Evolutionary conservation across 2,888 invertebrate genomes (phyloP).

Genomic region (Neocrepidodera transversa): DNA sequence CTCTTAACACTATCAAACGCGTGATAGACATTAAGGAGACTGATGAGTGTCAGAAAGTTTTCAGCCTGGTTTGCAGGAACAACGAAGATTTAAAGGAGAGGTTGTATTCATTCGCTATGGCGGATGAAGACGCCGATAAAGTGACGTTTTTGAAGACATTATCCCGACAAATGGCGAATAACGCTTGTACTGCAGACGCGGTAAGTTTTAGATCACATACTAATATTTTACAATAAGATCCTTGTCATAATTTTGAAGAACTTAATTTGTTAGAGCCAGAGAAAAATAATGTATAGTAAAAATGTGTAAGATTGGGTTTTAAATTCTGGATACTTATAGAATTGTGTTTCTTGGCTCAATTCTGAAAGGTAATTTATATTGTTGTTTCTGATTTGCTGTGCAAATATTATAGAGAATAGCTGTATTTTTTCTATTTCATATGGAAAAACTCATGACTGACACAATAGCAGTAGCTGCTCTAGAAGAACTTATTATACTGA

Average conservation of each 20-base stretch:
- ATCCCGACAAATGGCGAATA: slow-evolving; percentile 91
- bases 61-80: slow-evolving; percentile 87
- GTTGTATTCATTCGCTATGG: slow-evolving; percentile 84
- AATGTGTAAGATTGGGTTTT: too few relatives aligned
- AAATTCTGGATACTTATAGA: too few relatives aligned
- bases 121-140: slow-evolving; percentile 83
- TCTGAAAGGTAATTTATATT: too few relatives aligned
- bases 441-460: too few relatives aligned
- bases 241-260: background rate
- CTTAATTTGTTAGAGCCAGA: background rate
- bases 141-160: slow-evolving; percentile 80
- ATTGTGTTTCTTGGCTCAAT: too few relatives aligned
- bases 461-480: too few relatives aligned
- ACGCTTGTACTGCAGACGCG: slow-evolving; percentile 90
- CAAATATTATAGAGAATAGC: too few relatives aligned
- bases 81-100: slow-evolving; percentile 87
- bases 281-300: background rate
- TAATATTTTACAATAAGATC: too few relatives aligned
- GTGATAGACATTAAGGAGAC: slow-evolving; percentile 90
- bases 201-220: too few relatives aligned
- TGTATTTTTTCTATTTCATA: too few relatives aligned
- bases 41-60: slow-evolving; percentile 86
- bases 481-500: too few relatives aligned
- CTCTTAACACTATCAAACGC: slow-evolving; percentile 86
- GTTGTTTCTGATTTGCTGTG: too few relatives aligned